phyloP scores from a whole-genome alignment of 2,888 invertebrate genomes.

The Drosophila parthenogenetica region DNA sequence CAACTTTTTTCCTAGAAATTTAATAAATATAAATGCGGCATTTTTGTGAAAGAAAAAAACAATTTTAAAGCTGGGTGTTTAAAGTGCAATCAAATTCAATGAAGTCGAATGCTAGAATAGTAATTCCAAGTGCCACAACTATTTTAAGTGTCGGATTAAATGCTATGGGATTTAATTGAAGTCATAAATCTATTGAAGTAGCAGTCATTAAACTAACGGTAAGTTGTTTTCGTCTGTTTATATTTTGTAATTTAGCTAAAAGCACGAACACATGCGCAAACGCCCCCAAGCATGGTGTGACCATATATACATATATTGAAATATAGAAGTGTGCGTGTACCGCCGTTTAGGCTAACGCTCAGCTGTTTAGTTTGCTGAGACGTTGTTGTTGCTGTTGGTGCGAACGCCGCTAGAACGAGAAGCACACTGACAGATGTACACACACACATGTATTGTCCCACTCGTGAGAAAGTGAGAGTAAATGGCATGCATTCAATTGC shows the following conservation, averaged over 20 bases:
- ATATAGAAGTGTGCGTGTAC: constrained; percentile 26
- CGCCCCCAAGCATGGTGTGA: constrained; percentile 44
- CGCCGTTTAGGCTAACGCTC: constrained; percentile 52
- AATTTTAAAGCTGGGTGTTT: background rate
- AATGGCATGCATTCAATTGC: constrained; percentile 45
- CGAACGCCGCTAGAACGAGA: constrained; percentile 36
- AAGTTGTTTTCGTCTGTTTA: constrained; percentile 53
- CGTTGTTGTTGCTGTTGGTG: constrained; percentile 37
- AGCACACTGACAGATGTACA: constrained; percentile 6
- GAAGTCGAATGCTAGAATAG: background rate
- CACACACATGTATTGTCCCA: constrained; percentile 2
- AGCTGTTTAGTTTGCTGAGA: constrained; percentile 51
- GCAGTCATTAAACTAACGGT: constrained; percentile 43
- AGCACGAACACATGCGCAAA: constrained; percentile 55
- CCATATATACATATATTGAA: constrained; percentile 19
- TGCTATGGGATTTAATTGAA: constrained; percentile 3
- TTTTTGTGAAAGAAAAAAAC: constrained; percentile 30
- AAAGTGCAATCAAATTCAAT: constrained; percentile 3
- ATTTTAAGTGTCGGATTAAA: background rate
- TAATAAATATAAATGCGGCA: constrained; percentile 43
- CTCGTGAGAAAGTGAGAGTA: constrained; percentile 56
- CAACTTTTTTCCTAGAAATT: constrained; percentile 15
- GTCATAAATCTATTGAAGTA: background rate
- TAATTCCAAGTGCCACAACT: background rate
- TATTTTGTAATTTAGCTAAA: constrained; percentile 58